Base-by-base conservation (phyloP, 2,888 invertebrate genomes). In the Tethea ocularis region DNA sequence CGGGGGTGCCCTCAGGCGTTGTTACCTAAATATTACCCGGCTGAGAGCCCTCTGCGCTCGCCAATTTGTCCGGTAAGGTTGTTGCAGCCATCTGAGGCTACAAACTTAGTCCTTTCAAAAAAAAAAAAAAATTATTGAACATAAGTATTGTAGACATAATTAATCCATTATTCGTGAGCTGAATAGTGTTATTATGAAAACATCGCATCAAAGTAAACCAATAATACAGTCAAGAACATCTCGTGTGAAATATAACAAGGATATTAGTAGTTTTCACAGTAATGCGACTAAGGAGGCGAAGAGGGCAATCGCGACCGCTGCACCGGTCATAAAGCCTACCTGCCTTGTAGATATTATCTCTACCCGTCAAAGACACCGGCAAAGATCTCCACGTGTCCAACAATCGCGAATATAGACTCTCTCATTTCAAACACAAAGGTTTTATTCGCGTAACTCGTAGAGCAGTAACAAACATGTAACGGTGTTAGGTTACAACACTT, bases 311-410 rank as follows among this genome's bases (percentile, higher is more conserved):
- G 74, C 66, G 54, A 62, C 53, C 66, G 64, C 68, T 71, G 82
- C 78, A 80, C 75, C 67, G 72, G 83, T 80, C 84, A 89, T 89
- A 90, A 89, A 87, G 84, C 86, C 87, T 92, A 92, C 92, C 92
- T 91, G 91, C 86, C 78, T 84, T 78, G 83, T 84, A 85, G 88
- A 90, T 91, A 91, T 91, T 84, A 88, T 91, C 91, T 91, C 91
- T 90, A 63, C 69, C 73, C 86, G 84, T 89, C 91, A 92, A 92
- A 92, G 89, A 83, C 86, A 87, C 91, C 91, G 91, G 74, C 89
- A 73, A 80, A 78, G 54, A 33, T 54, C 80, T 76, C 74, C 75
- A 66, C 73, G 69, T 68, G 59, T 65, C 56, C n/a, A 33, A 56
- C 57, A 17, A 60, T 33, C 56, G 61, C 56, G 51, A 72, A 13